Conservation (phyloP, 2,888 invertebrate genomes). For the Mythimna ferrago region DNA sequence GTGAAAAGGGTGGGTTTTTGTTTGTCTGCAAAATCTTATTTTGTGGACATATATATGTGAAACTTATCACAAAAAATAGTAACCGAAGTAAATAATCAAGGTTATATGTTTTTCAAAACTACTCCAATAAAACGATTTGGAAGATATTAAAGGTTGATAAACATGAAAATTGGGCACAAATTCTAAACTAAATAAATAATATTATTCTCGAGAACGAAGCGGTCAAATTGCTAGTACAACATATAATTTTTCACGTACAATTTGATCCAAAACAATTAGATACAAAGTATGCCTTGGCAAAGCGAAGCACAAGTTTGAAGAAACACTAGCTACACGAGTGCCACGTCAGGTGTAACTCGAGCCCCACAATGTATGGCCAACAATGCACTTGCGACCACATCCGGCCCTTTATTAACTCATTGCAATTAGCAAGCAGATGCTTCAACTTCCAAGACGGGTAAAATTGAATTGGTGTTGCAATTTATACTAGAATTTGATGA, state of each 20-base stretch:
- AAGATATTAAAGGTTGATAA: no score
- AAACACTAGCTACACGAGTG: not conserved
- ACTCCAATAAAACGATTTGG: no score
- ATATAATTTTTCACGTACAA: not conserved
- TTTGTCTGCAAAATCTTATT: no score
- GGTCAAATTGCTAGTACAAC: no score
- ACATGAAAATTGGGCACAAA: no score
- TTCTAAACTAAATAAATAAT: no score
- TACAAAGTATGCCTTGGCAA: conserved; percentile 8
- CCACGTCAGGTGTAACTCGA: conserved; percentile 39
- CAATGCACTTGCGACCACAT: conserved; percentile 40
- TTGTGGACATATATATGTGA: no score
- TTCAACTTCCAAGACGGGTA: conserved; percentile 34
- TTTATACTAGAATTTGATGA: conserved; percentile 1
- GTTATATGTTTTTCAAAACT: no score
- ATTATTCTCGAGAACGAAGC: no score
- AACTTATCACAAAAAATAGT: no score
- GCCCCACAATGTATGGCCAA: conserved; percentile 11
- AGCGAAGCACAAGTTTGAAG: conserved; percentile 9
- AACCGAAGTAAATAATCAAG: no score
- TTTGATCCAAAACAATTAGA: not conserved
- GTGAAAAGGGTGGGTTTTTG: no score
- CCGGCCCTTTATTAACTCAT: conserved; percentile 33
- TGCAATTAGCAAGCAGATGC: conserved; percentile 26
- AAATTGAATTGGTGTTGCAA: not conserved